Conservation (phyloP, 2,797 vertebrate species). For the Onychomys arenicola region DNA sequence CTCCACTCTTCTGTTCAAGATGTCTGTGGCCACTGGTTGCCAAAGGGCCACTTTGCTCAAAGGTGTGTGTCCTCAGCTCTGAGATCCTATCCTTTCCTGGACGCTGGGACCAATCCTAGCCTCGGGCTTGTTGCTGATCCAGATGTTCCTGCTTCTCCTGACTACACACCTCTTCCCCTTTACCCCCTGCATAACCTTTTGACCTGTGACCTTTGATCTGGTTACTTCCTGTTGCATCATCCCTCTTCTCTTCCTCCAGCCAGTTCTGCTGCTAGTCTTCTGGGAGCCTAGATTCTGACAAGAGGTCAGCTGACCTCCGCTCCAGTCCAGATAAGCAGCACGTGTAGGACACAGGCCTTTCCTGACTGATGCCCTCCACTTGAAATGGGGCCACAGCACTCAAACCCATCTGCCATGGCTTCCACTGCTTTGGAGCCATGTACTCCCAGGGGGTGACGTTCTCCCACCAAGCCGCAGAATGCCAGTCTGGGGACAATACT, state of each 20-base stretch:
- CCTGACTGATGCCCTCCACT: neutral
- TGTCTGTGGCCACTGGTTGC: neutral
- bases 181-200: neutral
- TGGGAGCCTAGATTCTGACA: neutral
- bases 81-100: neutral
- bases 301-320: slow-evolving; percentile 12
- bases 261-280: slow-evolving; percentile 27
- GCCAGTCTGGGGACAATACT: neutral
- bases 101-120: neutral
- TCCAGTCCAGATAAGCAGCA: neutral
- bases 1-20: neutral
- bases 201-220: neutral
- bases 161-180: slow-evolving; percentile 3
- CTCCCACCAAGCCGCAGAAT: neutral
- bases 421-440: slow-evolving; percentile 65
- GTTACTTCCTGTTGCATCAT: neutral
- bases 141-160: neutral
- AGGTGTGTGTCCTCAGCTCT: neutral
- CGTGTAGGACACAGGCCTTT: neutral
- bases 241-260: neutral
- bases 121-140: neutral
- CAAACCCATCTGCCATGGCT: slow-evolving; percentile 66
- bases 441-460: slow-evolving; percentile 68
- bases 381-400: too few relatives aligned
- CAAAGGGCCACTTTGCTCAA: neutral